Base-by-base conservation (phyloP, 2,888 invertebrate species). In the Nasonia oneida region DNA sequence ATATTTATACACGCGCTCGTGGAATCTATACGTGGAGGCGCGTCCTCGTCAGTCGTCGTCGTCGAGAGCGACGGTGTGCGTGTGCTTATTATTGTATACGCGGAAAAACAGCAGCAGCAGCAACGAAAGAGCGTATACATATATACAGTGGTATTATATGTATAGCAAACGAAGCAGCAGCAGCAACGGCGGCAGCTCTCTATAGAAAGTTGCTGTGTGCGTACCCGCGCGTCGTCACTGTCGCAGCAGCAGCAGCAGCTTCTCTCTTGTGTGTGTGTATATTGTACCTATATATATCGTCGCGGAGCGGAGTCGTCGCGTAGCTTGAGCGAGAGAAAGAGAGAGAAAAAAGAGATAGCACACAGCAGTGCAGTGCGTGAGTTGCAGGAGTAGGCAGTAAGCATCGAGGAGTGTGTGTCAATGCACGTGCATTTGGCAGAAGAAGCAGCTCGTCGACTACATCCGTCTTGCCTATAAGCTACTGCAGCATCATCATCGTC, bases 341-440 rank as follows among this genome's bases (percentile, higher is more conserved):
- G 37, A 37, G 37, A 37, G 37, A 37, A 5, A n/a, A 15, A n/a
- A 57, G 57, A n/a, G 18, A 57, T n/a, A n/a, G 57, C 57, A 57
- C 5, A 57, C 18, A 57, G 57, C 12, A 33, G 37, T 29, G 5
- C 14, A 6, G 14, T 37, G 70, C 70, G 15, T n/a, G n/a, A 64
- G 23, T 64, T 2, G 50, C 50, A 23, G 23, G 15, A 18, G 70
- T 14, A 57, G 67, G 8, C 37, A 71, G 15, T n/a, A 39, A 12
- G 47, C 3, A 29, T 37, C 23, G 42, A 77, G 37, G 47, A 18
- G 37, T 37, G 77, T 64, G 23, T 37, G 76, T 47, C 47, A 23
- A 85, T 85, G 81, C 84, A 85, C 84, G 84, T 85, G 84, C 76
- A 85, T 76, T 67, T 75, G 29, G 73, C 12, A 67, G n/a, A 18